A percentile compares a stretch with the other conserved stretches of the same genome.
phyloP scores from a whole-genome alignment of 2,888 invertebrate genomes.

The Aphidius colemani region DNA sequence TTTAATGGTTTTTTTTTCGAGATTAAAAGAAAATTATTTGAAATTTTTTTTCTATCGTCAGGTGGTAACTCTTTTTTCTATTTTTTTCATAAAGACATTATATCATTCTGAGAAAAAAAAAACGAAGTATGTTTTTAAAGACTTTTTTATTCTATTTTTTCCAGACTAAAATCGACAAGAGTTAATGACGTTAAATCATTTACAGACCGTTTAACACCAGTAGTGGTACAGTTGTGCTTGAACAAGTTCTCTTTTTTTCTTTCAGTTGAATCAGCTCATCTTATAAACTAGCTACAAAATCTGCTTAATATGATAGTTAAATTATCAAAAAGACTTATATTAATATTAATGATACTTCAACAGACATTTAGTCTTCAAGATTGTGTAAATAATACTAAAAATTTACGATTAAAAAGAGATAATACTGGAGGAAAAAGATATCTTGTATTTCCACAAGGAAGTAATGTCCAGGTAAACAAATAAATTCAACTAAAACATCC shows the following conservation, averaged over 20 bases:
- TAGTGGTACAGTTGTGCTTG: slow-evolving; percentile 13
- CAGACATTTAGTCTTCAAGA: slow-evolving; percentile 4
- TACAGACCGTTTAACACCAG: slow-evolving; percentile 15
- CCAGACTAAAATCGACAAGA: background rate
- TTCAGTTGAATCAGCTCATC: background rate
- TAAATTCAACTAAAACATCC: slow-evolving; percentile 1
- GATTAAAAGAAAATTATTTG: background rate
- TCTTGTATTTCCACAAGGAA: slow-evolving; percentile 67
- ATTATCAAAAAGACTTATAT: background rate
- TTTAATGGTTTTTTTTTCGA: background rate
- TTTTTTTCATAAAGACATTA: too few species aligned
- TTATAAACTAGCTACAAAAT: background rate
- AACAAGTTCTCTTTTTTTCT: slow-evolving; percentile 1
- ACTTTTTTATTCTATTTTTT: too few species aligned
- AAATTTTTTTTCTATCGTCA: too few species aligned
- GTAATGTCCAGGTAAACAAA: slow-evolving; percentile 66
- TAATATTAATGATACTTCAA: slow-evolving; percentile 8
- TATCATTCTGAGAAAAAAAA: too few species aligned
- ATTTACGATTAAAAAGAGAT: slow-evolving; percentile 6
- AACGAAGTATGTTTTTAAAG: too few species aligned
- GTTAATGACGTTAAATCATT: slow-evolving; percentile 23
- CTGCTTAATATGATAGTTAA: background rate
- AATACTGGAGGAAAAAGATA: slow-evolving; percentile 59
- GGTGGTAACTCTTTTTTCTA: too few species aligned
- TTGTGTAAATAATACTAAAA: slow-evolving; percentile 10